phyloP scores from a whole-genome alignment of 2,113 vertebrate species.

The Bagarius yarrelli region DNA sequence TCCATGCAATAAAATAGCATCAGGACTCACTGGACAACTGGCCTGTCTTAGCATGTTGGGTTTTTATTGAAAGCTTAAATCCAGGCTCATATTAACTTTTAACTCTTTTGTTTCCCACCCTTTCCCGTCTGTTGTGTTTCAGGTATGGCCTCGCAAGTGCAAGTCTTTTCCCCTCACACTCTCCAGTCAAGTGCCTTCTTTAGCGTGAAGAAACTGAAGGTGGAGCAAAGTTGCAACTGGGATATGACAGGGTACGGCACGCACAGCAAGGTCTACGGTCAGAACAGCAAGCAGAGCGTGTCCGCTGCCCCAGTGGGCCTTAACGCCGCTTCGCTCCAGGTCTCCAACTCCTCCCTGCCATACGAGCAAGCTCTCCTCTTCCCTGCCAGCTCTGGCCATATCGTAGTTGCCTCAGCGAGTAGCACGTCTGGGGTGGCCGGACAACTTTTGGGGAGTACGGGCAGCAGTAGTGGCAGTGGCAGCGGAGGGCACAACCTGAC shows the following conservation, averaged over 20 bases:
- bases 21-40: constrained; percentile 51
- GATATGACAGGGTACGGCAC: constrained; percentile 99
- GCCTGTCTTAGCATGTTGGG: constrained; percentile 62
- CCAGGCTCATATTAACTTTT: constrained; percentile 60
- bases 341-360: constrained; percentile 84
- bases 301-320: constrained; percentile 82
- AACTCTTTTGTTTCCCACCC: background rate
- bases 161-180: constrained; percentile 96
- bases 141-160: constrained; percentile 99
- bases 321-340: constrained; percentile 87
- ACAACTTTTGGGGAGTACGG: constrained; percentile 82
- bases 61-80: constrained; percentile 73
- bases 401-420: constrained; percentile 90
- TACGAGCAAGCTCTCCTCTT: constrained; percentile 98
- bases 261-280: constrained; percentile 93
- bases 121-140: constrained; percentile 51
- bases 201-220: constrained; percentile 99
- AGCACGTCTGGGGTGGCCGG: constrained; percentile 84
- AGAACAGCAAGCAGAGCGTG: constrained; percentile 89
- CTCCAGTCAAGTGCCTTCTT: constrained; percentile 99
- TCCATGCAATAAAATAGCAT: constrained; percentile 40
- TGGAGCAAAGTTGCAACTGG: constrained; percentile 94
- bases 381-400: constrained; percentile 88
- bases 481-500: constrained; percentile 90
- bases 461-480: constrained; percentile 75